Base-by-base conservation (phyloP, 1,140 invertebrate species). In the Bombus affinis region DNA sequence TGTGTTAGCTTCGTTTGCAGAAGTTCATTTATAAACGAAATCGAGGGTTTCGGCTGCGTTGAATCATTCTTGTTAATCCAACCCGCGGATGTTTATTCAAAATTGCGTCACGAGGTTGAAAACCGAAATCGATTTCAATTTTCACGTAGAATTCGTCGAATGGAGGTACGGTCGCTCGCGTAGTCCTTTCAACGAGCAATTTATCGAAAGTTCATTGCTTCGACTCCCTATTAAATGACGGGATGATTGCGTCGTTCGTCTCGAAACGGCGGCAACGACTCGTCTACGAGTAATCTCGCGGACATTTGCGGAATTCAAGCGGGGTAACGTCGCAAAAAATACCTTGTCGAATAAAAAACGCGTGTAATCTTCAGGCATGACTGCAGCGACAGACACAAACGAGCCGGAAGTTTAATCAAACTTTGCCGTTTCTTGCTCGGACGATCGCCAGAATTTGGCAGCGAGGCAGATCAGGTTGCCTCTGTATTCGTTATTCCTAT, bases 401-500 rank as follows among this genome's bases (percentile, higher is more conserved):
- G 37, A 42, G n/a, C 10, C 66, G 68, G 68, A 73, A 81, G 72
- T 76, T 83, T 86, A 77, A 86, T 86, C 72, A 82, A 72, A 66
- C 74, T 75, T 83, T 5, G 47, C 6, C 25, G 66, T 86, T 83
- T 78, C 74, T 85, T 85, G 53, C 32, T 22, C 59, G 8, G 12
- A 39, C 59, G 57, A 65, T 80, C 28, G 53, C 15, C 5, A 44
- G 47, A 86, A 86, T 88, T 88, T 88, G 77, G 53, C 68, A 88
- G 22, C 62, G 62, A 72, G 15, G 13, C 42, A 12, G 15, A n/a
- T 25, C 13, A n/a, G 62, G 62, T 53, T 44, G 53, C 79, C 28
- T 62, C 88, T 75, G 28, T 80, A 74, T 88, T 86, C 53, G 62
- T 83, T 83, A 89, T 83, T 71, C 62, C 44, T 65, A 32, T 22